phyloP scores from a whole-genome alignment of 1,140 invertebrate genomes.

The Latrodectus geometricus region DNA sequence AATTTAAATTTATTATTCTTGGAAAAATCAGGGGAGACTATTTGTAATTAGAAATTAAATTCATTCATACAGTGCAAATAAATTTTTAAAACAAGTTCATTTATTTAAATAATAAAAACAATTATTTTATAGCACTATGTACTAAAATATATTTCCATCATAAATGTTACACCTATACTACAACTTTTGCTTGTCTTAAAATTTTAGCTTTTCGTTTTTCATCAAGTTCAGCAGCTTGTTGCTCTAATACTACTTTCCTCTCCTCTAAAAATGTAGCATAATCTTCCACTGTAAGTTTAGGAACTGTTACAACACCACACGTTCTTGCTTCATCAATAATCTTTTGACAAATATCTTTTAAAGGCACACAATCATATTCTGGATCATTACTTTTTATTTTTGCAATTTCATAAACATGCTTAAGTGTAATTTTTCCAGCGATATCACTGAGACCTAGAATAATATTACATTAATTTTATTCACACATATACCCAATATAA shows the following conservation, averaged over 20 bases:
- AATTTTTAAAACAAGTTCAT: no score
- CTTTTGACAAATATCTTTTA: constrained; percentile 84
- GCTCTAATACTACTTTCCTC: constrained; percentile 78
- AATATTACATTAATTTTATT: background rate
- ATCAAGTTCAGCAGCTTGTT: constrained; percentile 83
- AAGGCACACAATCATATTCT: constrained; percentile 74
- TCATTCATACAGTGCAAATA: no score
- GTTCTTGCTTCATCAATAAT: constrained; percentile 81
- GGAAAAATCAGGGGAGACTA: no score
- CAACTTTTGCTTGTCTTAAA: constrained; percentile 74
- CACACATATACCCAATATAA: background rate
- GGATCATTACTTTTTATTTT: constrained; percentile 92
- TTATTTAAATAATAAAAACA: no score
- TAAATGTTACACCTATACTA: background rate
- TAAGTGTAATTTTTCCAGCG: constrained; percentile 90
- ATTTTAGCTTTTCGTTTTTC: constrained; percentile 93
- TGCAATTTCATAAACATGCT: constrained; percentile 99
- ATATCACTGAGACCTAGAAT: constrained; percentile 78
- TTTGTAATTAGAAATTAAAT: no score
- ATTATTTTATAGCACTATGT: no score
- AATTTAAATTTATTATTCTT: no score
- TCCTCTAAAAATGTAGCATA: constrained; percentile 87
- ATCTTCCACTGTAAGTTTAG: constrained; percentile 82
- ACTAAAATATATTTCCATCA: background rate
- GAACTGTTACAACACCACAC: constrained; percentile 88